Evolutionary conservation across 2,113 vertebrate genomes (phyloP).

Genomic region (Rhinolophus ferrumequinum): DNA sequence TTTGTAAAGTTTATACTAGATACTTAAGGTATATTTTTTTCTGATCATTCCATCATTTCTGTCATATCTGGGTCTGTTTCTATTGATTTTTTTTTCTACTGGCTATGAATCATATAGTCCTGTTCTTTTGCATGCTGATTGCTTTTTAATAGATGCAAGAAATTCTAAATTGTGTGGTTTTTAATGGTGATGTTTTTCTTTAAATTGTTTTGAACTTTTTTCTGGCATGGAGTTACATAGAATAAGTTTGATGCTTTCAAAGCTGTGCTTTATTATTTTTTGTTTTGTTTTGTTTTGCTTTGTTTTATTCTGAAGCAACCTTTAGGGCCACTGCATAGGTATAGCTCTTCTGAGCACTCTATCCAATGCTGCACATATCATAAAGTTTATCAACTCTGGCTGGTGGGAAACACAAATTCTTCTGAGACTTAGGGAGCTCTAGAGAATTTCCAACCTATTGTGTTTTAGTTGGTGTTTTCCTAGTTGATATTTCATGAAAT

Average conservation of each 20-base stretch:
- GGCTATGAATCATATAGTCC: background rate
- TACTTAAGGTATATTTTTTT: background rate
- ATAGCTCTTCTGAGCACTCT: background rate
- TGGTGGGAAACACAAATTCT: background rate
- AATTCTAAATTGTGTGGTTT: background rate
- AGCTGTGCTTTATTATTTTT: background rate
- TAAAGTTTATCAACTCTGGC: background rate
- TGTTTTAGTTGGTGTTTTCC: background rate
- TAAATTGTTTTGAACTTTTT: background rate
- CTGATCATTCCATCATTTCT: background rate
- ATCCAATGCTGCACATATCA: background rate
- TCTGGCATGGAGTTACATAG: background rate
- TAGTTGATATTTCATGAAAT: background rate
- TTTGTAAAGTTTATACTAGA: background rate
- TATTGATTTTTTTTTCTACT: background rate
- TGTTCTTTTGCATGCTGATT: background rate
- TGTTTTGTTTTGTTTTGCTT: background rate
- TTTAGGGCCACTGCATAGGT: background rate
- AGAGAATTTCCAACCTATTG: background rate
- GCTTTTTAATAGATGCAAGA: background rate
- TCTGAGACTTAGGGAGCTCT: background rate
- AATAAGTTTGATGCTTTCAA: slow-evolving; percentile 6
- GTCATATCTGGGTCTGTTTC: background rate
- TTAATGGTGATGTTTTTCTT: background rate
- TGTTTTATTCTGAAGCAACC: background rate